Evolutionary conservation across 2,113 vertebrate species (phyloP), one percentile per base, ranked within the genome.

Genomic region (Podilymbus podiceps): DNA sequence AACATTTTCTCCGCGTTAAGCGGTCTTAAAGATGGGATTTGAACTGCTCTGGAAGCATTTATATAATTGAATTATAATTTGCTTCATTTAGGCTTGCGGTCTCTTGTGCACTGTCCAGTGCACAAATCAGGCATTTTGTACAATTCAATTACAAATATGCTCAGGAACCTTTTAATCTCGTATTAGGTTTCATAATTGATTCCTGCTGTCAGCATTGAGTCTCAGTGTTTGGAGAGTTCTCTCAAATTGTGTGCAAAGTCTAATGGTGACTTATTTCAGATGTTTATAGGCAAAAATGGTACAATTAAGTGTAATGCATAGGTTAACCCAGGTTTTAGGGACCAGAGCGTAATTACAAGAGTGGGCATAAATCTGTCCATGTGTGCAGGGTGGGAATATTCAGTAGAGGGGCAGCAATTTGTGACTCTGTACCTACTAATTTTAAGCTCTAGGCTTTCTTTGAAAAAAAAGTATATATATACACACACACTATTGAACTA

Each of bases 21-120:
- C 22, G 1, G 22, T 20, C 77, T 85, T 94, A 85, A 92, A 85
- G 78, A 91, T 40, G 67, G 16, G 91, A 94, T 89, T 82, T 76
- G 55, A 94, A 67, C 62, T 28, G 81, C 71, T 96, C 97, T 97
- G 96, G 95, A 97, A 97, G 93, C 81, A 94, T 88, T 97, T 97
- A 97, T 88, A 82, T 95, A 95, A 97, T 95, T 95, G 67, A 95
- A 94, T 97, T 95, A 96, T 93, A 96, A 97, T 97, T 97, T 94
- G 93, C 94, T 93, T 95, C 74, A 88, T 97, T 96, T 89, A 83
- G 78, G 74, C 84, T 97, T 93, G 91, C 15, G 84, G 96, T 96
- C 94, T 93, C 92, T 69, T 33, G 46, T 73, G 91, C 63, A 13
- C 62, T 89, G 94, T 66, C 77, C 95, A 92, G 71, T 55, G 77